Evolutionary conservation across 2,888 invertebrate species (phyloP).

Genomic region (Pseudococcus viburni): DNA sequence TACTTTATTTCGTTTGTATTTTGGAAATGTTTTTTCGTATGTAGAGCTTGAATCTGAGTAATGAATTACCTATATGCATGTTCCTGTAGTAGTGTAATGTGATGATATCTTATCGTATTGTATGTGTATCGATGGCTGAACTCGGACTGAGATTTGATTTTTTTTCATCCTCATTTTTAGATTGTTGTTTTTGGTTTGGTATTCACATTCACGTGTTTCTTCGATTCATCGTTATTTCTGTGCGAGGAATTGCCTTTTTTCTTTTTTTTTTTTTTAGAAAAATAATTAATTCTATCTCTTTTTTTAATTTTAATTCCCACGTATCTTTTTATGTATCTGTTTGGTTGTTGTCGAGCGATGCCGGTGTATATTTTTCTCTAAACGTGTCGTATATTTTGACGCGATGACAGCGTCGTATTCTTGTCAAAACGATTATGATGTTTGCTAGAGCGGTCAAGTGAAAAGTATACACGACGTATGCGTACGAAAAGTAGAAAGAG

Average conservation of each 20-base stretch:
- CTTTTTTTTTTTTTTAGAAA: not conserved
- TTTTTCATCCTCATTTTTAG: not conserved
- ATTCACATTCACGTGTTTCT: not conserved
- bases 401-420: slow-evolving; percentile 13
- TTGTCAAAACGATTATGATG: slow-evolving; percentile 15
- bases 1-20: slow-evolving; percentile 36
- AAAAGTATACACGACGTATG: not conserved
- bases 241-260: not conserved
- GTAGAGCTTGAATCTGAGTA: not conserved
- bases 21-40: slow-evolving; percentile 7
- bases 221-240: not conserved
- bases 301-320: not conserved
- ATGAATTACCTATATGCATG: not conserved
- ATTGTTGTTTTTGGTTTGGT: not conserved
- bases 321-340: not conserved
- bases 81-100: slow-evolving; percentile 6
- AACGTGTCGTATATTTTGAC: slow-evolving; percentile 30
- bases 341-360: not conserved
- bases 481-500: not conserved
- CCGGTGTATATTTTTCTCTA: not conserved
- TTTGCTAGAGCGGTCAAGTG: not conserved
- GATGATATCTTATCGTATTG: not conserved
- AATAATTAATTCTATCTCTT: not conserved
- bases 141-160: not conserved
- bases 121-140: slow-evolving; percentile 18